Evolutionary conservation across 2,113 vertebrate genomes (phyloP).

Genomic region (Austrofundulus limnaeus): DNA sequence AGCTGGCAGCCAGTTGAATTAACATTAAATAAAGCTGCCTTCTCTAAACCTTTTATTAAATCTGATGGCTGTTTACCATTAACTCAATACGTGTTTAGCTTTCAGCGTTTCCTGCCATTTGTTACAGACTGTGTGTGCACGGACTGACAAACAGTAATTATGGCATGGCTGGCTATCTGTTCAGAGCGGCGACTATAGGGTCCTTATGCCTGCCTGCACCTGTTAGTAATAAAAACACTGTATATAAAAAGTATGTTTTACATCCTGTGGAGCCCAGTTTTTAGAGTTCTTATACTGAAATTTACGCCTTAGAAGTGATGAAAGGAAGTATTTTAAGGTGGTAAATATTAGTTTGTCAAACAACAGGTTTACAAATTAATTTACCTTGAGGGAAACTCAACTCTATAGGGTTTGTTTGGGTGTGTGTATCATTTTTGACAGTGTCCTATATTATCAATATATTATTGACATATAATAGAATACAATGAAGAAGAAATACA

Average conservation of each 20-base stretch:
- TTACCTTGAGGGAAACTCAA: too few relatives aligned
- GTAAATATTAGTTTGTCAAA: too few relatives aligned
- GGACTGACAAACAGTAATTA: constrained; percentile 43
- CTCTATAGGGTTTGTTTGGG: too few relatives aligned
- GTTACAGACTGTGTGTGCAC: constrained; percentile 36
- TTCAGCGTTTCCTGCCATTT: constrained; percentile 32
- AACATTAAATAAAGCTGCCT: constrained; percentile 21
- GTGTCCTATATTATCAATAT: too few relatives aligned
- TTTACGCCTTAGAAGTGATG: too few relatives aligned
- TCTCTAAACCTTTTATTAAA: constrained; percentile 18
- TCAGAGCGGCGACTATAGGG: constrained; percentile 2
- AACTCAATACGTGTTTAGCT: constrained; percentile 48
- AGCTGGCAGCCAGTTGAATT: not conserved
- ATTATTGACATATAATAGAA: too few relatives aligned
- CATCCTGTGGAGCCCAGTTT: not conserved
- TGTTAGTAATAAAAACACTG: not conserved
- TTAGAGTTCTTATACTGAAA: too few relatives aligned
- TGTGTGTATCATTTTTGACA: too few relatives aligned
- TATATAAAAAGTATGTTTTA: not conserved
- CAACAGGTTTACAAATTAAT: too few relatives aligned
- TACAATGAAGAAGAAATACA: too few relatives aligned
- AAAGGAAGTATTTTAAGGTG: too few relatives aligned
- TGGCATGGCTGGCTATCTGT: constrained; percentile 3
- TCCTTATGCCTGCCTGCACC: constrained; percentile 13
- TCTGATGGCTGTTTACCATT: constrained; percentile 51